Conservation (phyloP, 2,797 vertebrate genomes). For the Eurystomus glaucurus region DNA sequence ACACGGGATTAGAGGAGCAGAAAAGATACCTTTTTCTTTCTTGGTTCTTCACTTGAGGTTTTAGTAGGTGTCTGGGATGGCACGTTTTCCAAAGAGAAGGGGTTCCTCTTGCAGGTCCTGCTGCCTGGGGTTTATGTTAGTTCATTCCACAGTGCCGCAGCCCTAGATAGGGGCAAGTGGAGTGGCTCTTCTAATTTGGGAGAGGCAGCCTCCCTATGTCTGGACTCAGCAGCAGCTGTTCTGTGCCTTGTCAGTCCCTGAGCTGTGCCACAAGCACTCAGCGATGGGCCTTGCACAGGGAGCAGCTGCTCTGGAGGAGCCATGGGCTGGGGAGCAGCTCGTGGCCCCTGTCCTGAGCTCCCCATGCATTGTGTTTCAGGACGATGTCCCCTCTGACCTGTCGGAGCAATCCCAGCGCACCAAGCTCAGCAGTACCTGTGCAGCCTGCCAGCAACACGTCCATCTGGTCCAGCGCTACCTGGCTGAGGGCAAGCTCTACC, state of each 20-base stretch:
- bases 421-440: slow-evolving; percentile 86
- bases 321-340: accelerated
- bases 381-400: neutral
- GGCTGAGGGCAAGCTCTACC: slow-evolving; percentile 94
- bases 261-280: neutral
- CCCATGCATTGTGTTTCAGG: neutral
- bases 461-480: slow-evolving; percentile 97
- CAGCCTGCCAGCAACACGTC: slow-evolving; percentile 92
- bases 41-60: neutral
- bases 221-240: neutral
- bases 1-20: neutral
- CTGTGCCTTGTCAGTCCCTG: neutral
- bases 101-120: neutral
- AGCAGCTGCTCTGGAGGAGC: neutral
- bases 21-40: neutral
- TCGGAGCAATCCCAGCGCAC: slow-evolving; percentile 4
- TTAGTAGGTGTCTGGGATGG: neutral
- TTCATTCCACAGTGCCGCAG: neutral
- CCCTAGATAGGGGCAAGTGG: neutral
- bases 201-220: neutral
- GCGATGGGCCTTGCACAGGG: accelerated
- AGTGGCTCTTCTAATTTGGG: slow-evolving; percentile 32
- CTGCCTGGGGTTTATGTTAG: neutral
- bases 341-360: neutral
- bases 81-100: neutral